Conservation (phyloP, 2,888 invertebrate genomes). For the Sympetrum striolatum region DNA sequence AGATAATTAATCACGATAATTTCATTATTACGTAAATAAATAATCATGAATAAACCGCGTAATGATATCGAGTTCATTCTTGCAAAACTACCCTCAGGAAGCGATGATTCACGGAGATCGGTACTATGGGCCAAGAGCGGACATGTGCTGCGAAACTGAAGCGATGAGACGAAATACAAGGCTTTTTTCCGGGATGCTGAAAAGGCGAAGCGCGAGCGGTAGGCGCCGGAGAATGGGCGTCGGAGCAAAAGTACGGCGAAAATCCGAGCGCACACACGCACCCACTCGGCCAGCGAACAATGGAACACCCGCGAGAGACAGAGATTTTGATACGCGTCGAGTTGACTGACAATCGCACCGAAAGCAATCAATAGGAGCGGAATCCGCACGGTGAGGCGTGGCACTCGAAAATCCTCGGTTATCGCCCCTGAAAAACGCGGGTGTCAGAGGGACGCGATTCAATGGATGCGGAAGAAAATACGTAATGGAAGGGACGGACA, state of each 20-base stretch:
- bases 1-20: too few relatives aligned
- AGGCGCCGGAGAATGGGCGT: neutral
- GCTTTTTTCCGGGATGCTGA: neutral
- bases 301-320: neutral
- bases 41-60: too few relatives aligned
- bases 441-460: neutral
- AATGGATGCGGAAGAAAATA: neutral
- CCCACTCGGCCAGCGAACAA: neutral
- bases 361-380: neutral
- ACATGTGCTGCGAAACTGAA: too few relatives aligned
- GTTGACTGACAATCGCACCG: neutral
- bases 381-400: neutral
- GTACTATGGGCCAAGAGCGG: too few relatives aligned
- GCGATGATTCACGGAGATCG: too few relatives aligned
- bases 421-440: neutral
- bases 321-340: neutral
- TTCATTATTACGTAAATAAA: too few relatives aligned
- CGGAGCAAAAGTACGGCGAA: neutral
- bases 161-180: too few relatives aligned
- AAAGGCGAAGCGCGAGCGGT: neutral
- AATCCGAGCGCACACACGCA: neutral
- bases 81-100: too few relatives aligned
- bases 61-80: too few relatives aligned
- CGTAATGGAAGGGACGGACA: neutral
- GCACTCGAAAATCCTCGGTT: neutral